These are phyloP conservation scores for Dicaeum eximium DNA, from an alignment of 2,113 vertebrate genomes.

Conservation along the genomic window DNA sequence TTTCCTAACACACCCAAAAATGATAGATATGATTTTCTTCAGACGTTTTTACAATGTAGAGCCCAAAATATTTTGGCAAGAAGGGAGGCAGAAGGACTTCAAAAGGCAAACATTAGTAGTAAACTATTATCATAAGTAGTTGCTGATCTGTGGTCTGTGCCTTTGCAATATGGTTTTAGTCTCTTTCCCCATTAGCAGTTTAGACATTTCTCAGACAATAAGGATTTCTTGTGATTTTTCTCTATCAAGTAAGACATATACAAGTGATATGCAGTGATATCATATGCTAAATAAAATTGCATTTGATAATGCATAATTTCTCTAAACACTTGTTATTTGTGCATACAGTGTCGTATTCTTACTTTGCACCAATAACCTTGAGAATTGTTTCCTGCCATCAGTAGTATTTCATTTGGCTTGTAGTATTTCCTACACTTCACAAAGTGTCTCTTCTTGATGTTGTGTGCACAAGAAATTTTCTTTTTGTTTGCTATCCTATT, in stretches of 20 bases:
- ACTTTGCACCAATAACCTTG: background rate
- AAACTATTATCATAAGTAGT: background rate
- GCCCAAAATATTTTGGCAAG: background rate
- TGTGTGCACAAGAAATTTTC: background rate
- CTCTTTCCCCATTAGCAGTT: background rate
- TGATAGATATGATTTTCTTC: background rate
- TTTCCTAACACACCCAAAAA: background rate
- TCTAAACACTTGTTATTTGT: background rate
- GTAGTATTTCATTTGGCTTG: background rate
- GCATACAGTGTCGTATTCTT: background rate
- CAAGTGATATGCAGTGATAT: background rate
- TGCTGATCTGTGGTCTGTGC: background rate
- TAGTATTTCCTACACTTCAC: background rate
- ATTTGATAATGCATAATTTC: background rate
- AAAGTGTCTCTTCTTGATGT: background rate
- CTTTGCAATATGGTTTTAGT: background rate
- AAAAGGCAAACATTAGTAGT: background rate
- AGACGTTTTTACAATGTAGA: background rate
- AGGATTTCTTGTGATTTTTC: background rate
- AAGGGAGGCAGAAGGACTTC: background rate
- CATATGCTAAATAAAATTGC: background rate
- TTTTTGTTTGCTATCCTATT: background rate
- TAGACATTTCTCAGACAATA: background rate
- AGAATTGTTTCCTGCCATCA: background rate
- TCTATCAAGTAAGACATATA: background rate